Evolutionary conservation across 2,113 vertebrate species (phyloP).

Genomic region (Lepidothrix coronata): DNA sequence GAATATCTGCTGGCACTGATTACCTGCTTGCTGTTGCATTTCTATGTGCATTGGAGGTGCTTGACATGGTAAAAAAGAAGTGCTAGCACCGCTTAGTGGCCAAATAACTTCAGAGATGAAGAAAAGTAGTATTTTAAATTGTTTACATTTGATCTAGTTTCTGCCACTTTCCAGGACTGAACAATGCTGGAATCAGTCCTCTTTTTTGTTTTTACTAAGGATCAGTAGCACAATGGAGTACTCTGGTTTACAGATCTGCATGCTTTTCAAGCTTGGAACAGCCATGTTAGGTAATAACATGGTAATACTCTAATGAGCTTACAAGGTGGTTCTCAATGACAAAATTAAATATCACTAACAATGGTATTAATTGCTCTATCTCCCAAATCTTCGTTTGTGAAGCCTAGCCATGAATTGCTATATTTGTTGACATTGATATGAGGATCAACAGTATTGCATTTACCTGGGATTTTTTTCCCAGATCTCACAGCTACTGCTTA

Average conservation of each 20-base stretch:
- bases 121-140: background rate
- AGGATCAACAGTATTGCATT: background rate
- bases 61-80: background rate
- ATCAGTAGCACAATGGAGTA: background rate
- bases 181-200: background rate
- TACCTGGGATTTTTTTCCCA: background rate
- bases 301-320: background rate
- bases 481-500: background rate
- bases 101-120: background rate
- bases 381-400: no score
- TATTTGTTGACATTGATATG: background rate
- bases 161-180: background rate
- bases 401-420: background rate
- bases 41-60: background rate
- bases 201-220: background rate
- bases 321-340: background rate
- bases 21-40: background rate
- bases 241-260: background rate
- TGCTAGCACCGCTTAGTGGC: constrained; percentile 30
- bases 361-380: background rate
- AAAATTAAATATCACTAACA: background rate
- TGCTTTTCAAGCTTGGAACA: background rate
- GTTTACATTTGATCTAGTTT: background rate
- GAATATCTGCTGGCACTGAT: background rate
- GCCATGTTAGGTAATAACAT: background rate